Percentiles rank a stretch among this genome's conserved stretches.
These are phyloP conservation scores for Dusona sp. DNA, from an alignment of 2,888 invertebrate genomes.

Conservation along the genomic window DNA sequence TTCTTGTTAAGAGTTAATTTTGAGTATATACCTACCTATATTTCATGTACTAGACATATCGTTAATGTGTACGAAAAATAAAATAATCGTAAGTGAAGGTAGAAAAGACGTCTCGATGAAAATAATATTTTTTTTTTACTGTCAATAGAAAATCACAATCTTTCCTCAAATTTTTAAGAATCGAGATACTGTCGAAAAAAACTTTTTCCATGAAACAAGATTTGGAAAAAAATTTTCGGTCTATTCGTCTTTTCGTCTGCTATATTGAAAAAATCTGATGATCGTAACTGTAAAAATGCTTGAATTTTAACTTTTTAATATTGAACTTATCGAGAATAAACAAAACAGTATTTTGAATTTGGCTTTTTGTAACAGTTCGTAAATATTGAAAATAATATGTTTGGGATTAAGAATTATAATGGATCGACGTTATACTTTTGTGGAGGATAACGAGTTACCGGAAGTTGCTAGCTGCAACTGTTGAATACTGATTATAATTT, in stretches of 20 bases:
- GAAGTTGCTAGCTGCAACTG: neutral
- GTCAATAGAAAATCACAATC: too few relatives aligned
- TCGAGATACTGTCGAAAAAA: neutral
- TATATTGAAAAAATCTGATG: neutral
- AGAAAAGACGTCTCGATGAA: too few relatives aligned
- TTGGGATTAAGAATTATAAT: neutral
- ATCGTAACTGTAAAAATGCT: neutral
- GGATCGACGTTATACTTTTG: neutral
- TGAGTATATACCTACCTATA: neutral
- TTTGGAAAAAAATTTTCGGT: neutral
- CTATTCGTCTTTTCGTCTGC: neutral
- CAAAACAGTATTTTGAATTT: neutral
- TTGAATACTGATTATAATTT: neutral
- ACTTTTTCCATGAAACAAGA: neutral
- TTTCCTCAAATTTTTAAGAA: too few relatives aligned
- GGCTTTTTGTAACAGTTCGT: neutral
- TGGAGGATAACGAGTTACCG: neutral
- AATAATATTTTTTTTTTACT: too few relatives aligned
- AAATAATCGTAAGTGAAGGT: neutral
- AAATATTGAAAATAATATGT: neutral
- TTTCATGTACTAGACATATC: neutral
- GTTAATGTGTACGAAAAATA: neutral
- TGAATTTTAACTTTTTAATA: neutral
- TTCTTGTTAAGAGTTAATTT: neutral
- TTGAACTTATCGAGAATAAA: neutral